Evolutionary conservation across 2,113 vertebrate species (phyloP), one percentile per base, ranked within the genome.

Genomic region (Epinephelus lanceolatus): DNA sequence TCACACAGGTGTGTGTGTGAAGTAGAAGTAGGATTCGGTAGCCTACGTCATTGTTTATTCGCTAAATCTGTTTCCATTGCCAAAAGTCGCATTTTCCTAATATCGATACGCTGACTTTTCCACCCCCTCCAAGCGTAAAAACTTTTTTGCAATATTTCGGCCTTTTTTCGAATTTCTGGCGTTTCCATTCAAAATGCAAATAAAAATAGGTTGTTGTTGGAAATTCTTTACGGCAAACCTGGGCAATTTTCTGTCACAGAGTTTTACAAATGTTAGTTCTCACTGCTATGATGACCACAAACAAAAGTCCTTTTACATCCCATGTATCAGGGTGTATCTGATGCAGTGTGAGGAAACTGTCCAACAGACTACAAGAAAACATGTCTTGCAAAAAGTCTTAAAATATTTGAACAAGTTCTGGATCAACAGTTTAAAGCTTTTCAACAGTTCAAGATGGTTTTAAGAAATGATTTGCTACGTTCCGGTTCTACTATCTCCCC

Each of bases 371-470:
- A 51, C 62, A 30, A 60, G 21, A 59, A 60, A 66, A 59, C 13
- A 30, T 11, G 6, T 49, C 21, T 60, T 73, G n/a, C 12, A 52
- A 75, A 80, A 74, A 5, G 13, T n/a, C 18, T 59, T 69, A 19
- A 74, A 55, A 75, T 68, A 65, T 73, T 70, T 42, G 23, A 63
- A 53, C 17, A 56, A 81, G 52, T 71, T 74, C 27, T 71, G 19
- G 37, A 76, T 79, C 51, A 66, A 86, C 59, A 57, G 30, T 87
- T 74, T 83, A 8, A 71, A 78, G 23, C 52, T 76, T 76, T 65
- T 63, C 37, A 25, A n/a, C 59, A 66, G 74, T 25, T 79, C 2
- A 18, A 60, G 74, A 53, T 23, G 13, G 63, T 76, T 75, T 60
- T 61, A 18, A 79, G 72, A 63, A 71, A 60, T 40, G 33, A 71